Evolutionary conservation across 2,797 vertebrate genomes (phyloP), one percentile per base, ranked within the genome.

Genomic region (Gymnoscopelus microlampas): DNA sequence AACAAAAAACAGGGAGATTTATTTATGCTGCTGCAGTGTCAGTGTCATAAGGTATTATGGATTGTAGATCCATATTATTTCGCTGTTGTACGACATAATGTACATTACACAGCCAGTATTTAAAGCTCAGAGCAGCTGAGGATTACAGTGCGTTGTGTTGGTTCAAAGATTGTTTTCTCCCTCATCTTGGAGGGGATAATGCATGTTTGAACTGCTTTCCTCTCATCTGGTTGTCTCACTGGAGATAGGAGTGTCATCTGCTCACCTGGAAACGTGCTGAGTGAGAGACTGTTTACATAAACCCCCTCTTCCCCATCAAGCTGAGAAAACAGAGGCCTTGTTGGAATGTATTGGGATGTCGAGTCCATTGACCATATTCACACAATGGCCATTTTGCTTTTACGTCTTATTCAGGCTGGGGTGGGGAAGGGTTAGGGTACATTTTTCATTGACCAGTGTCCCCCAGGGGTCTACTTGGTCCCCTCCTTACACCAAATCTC

Each of bases 261-360:
- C n/a, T 63, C 39, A 7, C 63, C 53, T 54, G 32, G 51, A 47
- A 55, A 47, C 44, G 53, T 24, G 23, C 64, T 57, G 53, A 57
- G 55, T 66, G 53, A 50, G 48, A 62, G 23, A 4, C 2, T 15
- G 55, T 26, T 57, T 29, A 32, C 26, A 24, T 32, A 13, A 32
- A 57, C 23, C 11, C 47, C 23, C 23, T 14, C 23, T 26, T 11
- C 12, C 48, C 12, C 3, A 8, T 19, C 13, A 5, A 59, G 57
- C 57, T 19, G 14, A 39, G 57, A 60, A 44, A 44, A 51, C 23
- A 14, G 19, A 48, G 44, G 10, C 44, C 8, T 5, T 61, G 11
- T 19, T 49, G 12, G 39, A 11, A 24, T 48, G 1, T 24, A 13
- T 48, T 29, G 13, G 55, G 5, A 26, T 57, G 10, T 26, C 23